Conservation (phyloP, 2,113 vertebrate species). For the Diglossa brunneiventris region DNA sequence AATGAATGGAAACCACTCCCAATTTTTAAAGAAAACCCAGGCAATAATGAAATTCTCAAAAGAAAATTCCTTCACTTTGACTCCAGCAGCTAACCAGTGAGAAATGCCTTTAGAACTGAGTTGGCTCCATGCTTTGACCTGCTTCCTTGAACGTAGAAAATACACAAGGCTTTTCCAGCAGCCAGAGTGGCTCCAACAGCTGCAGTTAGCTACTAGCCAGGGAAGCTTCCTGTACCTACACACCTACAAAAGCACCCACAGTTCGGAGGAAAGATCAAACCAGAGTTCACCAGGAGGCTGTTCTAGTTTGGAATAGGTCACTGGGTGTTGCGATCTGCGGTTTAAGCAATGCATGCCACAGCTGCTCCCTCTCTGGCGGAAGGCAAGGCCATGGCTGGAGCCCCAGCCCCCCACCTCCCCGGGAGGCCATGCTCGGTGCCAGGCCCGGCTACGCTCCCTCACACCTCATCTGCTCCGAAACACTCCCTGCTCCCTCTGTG, state of each 20-base stretch:
- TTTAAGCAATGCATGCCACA: background rate
- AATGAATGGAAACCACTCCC: fast-evolving
- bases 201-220: background rate
- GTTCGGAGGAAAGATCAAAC: background rate
- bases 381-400: background rate
- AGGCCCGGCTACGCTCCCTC: background rate
- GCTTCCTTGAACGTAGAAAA: background rate
- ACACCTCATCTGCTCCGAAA: background rate
- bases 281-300: conserved; percentile 6
- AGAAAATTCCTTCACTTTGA: background rate
- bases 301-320: conserved; percentile 15
- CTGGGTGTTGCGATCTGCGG: background rate
- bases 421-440: background rate
- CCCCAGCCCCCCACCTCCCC: background rate
- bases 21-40: background rate
- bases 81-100: background rate
- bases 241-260: background rate
- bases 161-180: background rate
- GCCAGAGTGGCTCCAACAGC: background rate
- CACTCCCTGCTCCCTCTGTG: fast-evolving
- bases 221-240: background rate
- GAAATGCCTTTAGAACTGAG: background rate
- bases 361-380: background rate
- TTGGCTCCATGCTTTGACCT: background rate
- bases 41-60: background rate